phyloP scores from a whole-genome alignment of 2,888 invertebrate species.

The Acronicta leporina region DNA sequence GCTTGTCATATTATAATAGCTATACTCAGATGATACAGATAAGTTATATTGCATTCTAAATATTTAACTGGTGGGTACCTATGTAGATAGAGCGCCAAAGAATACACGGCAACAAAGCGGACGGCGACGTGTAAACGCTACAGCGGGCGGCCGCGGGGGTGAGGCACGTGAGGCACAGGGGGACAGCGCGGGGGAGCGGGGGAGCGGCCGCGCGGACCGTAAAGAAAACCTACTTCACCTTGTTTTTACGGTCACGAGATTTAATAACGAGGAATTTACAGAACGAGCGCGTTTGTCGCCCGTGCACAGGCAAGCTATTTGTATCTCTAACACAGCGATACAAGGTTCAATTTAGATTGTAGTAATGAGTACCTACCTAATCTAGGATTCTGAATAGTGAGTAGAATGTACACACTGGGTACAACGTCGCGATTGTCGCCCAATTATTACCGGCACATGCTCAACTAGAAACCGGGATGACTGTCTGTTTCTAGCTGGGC shows the following conservation, averaged over 20 bases:
- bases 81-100: slow-evolving; percentile 1
- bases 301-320: slow-evolving; percentile 27
- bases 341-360: slow-evolving; percentile 17
- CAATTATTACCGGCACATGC: not conserved
- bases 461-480: too few relatives aligned
- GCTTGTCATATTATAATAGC: too few relatives aligned
- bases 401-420: slow-evolving; percentile 23
- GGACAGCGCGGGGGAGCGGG: not conserved
- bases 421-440: slow-evolving; percentile 9
- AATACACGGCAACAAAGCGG: slow-evolving; percentile 27
- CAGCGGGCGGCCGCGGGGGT: slow-evolving; percentile 1
- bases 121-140: slow-evolving; percentile 23
- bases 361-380: slow-evolving; percentile 21
- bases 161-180: not conserved
- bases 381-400: slow-evolving; percentile 27
- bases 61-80: not conserved
- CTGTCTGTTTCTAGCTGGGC: too few relatives aligned
- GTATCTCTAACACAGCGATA: slow-evolving; percentile 17
- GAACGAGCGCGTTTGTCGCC: slow-evolving; percentile 49
- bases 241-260: slow-evolving; percentile 60
- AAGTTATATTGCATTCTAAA: not conserved
- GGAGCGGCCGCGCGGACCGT: not conserved
- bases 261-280: slow-evolving; percentile 58
- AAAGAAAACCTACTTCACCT: slow-evolving; percentile 58
- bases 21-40: too few relatives aligned